A percentile compares a stretch with the other conserved stretches of the same genome.
Evolutionary conservation across 2,113 vertebrate genomes (phyloP).

Genomic region (Galemys pyrenaicus): DNA sequence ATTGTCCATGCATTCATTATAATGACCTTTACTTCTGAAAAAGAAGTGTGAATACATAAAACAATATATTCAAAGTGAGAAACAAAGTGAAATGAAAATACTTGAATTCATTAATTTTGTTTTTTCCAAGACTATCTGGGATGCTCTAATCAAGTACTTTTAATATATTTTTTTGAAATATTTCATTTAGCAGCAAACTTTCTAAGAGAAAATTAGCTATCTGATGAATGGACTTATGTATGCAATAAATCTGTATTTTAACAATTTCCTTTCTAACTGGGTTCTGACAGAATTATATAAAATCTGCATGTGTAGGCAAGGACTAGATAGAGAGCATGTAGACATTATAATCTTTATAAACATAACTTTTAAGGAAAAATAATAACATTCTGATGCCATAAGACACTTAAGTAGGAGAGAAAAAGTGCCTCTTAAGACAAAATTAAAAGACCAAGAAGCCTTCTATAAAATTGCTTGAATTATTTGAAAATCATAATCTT

Average conservation of each 20-base stretch:
- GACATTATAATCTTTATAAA: not conserved
- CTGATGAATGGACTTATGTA: not conserved
- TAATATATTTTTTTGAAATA: not conserved
- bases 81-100: not conserved
- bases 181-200: not conserved
- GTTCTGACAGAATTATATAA: not conserved
- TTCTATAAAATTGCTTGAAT: not conserved
- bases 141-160: not conserved
- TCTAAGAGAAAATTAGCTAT: not conserved
- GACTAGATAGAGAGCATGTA: not conserved
- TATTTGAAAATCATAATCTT: not conserved
- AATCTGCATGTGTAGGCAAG: not conserved
- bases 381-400: not conserved
- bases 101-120: not conserved
- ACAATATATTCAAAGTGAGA: not conserved
- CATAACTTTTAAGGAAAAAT: not conserved
- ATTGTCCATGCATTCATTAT: not conserved
- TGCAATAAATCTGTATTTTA: not conserved
- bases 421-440: not conserved
- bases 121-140: not conserved
- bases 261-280: not conserved
- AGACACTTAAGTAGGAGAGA: not conserved
- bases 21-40: not conserved
- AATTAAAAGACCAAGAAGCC: not conserved
- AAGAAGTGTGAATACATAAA: not conserved